These are phyloP conservation scores for Andrena camellia DNA, from an alignment of 2,888 invertebrate genomes.

Conservation along the genomic window DNA sequence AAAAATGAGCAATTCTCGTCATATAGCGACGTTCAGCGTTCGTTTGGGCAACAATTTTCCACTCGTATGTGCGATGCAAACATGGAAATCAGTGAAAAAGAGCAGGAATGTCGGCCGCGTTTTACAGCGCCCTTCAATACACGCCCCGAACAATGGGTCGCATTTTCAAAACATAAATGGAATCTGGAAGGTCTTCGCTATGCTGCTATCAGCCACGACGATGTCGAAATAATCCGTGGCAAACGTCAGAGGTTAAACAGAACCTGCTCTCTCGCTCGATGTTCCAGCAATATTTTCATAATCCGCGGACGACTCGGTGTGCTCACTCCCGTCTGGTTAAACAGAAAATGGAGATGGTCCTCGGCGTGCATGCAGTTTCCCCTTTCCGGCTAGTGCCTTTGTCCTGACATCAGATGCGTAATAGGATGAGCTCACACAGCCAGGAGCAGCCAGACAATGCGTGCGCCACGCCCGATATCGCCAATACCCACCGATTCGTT, in stretches of 20 bases:
- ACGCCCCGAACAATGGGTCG: neutral
- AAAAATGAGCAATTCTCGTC: neutral
- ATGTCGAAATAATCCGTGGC: slow-evolving; percentile 20
- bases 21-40: neutral
- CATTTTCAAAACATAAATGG: neutral
- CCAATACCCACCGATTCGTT: slow-evolving; percentile 64
- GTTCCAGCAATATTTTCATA: slow-evolving; percentile 43
- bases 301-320: slow-evolving; percentile 3
- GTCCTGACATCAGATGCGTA: slow-evolving; percentile 69
- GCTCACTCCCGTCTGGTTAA: slow-evolving; percentile 32
- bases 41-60: neutral
- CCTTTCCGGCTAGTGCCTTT: slow-evolving; percentile 66
- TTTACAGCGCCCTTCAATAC: neutral
- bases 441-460: slow-evolving; percentile 64
- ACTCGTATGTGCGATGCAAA: neutral
- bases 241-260: slow-evolving; percentile 21
- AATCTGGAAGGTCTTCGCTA: neutral
- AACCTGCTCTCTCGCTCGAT: neutral
- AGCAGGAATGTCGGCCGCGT: neutral
- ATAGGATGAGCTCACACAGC: slow-evolving; percentile 63
- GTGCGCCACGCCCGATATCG: slow-evolving; percentile 67
- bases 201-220: neutral
- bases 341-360: slow-evolving; percentile 44
- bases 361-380: slow-evolving; percentile 57
- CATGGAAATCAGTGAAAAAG: neutral